A percentile compares a stretch with the other conserved stretches of the same genome.
Conservation (phyloP, 2,113 vertebrate species). For the Grallaria varia region DNA sequence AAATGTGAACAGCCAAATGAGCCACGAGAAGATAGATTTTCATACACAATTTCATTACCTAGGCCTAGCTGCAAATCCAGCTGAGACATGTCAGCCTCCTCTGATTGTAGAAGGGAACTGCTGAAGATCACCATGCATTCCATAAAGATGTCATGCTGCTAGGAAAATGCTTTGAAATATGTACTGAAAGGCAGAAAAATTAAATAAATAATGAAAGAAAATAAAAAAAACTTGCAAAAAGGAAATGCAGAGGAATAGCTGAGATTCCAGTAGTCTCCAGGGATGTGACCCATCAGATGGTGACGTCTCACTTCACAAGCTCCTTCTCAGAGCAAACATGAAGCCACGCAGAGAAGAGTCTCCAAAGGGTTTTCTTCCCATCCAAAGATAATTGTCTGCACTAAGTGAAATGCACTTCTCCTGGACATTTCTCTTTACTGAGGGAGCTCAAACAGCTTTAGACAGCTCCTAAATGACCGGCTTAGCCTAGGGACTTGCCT, state of each 20-base stretch:
- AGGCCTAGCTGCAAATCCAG: neutral
- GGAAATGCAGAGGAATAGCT: neutral
- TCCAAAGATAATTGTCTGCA: neutral
- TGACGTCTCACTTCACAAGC: rapidly evolving
- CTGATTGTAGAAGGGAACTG: neutral
- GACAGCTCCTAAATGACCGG: neutral
- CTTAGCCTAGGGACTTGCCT: neutral
- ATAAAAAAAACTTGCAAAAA: neutral
- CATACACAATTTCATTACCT: neutral
- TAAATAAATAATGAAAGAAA: neutral
- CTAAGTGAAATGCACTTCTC: neutral
- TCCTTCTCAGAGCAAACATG: neutral
- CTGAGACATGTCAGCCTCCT: neutral
- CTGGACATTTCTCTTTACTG: neutral
- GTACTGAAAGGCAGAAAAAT: neutral
- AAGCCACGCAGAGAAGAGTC: neutral
- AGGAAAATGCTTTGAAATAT: constrained; percentile 14
- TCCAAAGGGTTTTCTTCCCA: neutral
- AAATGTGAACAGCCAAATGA: neutral
- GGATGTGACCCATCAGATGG: neutral
- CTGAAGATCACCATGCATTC: neutral
- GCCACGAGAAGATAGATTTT: neutral
- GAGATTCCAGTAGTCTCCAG: neutral
- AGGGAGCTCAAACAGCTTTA: neutral
- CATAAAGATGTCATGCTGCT: neutral